phyloP scores from a whole-genome alignment of 2,113 vertebrate species.

The Azemiops feae region DNA sequence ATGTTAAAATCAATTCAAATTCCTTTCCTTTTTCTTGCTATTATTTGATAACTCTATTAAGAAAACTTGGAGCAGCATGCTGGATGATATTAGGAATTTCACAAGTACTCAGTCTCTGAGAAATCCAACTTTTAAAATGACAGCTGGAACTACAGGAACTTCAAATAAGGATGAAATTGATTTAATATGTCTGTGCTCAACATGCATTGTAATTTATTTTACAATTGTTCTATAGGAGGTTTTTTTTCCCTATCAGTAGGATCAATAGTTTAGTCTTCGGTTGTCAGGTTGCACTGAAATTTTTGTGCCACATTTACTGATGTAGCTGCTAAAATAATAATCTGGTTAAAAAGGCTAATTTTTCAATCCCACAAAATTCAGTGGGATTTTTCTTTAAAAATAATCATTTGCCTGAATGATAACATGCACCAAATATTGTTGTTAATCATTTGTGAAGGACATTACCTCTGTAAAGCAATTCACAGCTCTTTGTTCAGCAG shows the following conservation, averaged over 20 bases:
- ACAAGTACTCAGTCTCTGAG: background rate
- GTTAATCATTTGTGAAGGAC: background rate
- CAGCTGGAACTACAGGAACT: background rate
- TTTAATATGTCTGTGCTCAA: background rate
- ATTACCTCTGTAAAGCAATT: background rate
- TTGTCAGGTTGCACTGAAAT: background rate
- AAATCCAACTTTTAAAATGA: background rate
- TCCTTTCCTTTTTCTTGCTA: background rate
- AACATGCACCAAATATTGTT: background rate
- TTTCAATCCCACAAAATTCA: background rate
- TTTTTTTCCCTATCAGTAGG: background rate
- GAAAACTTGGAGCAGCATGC: background rate
- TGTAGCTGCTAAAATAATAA: background rate
- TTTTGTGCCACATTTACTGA: background rate
- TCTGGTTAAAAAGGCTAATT: background rate
- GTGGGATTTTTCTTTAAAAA: background rate
- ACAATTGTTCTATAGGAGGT: background rate
- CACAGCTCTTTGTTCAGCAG: background rate
- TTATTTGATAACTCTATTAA: background rate
- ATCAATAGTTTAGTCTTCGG: background rate
- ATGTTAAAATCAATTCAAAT: background rate
- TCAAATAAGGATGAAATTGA: background rate
- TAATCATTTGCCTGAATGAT: background rate
- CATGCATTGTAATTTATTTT: background rate
- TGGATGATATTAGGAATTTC: background rate